These are phyloP conservation scores for Drosophila albomicans DNA, from an alignment of 1,140 invertebrate species.

Conservation along the genomic window DNA sequence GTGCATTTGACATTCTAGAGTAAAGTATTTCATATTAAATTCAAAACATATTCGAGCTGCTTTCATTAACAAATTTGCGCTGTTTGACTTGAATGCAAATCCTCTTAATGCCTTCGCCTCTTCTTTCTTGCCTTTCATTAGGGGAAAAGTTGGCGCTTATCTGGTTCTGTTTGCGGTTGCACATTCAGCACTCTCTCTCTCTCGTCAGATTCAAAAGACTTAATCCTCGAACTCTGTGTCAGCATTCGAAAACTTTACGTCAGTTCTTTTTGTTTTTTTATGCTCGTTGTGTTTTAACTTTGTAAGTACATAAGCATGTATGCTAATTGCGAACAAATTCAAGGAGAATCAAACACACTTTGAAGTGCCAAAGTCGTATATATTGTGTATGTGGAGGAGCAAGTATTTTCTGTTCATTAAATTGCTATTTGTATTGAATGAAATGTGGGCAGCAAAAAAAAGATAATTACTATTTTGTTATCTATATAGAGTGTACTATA, in stretches of 20 bases:
- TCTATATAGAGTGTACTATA: not conserved
- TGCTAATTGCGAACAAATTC: conserved; percentile 11
- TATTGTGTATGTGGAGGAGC: not conserved
- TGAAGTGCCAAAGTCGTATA: not conserved
- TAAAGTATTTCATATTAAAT: too few species aligned
- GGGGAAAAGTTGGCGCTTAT: conserved; percentile 26
- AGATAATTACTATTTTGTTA: not conserved
- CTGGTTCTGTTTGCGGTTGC: conserved; percentile 21
- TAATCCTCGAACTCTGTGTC: conserved; percentile 6
- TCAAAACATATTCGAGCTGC: too few species aligned
- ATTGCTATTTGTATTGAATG: not conserved
- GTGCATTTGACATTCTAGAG: too few species aligned
- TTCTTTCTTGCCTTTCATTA: conserved; percentile 2
- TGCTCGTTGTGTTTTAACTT: conserved; percentile 1
- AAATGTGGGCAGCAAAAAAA: not conserved
- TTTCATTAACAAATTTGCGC: not conserved
- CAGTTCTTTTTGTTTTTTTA: not conserved
- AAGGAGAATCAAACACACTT: conserved; percentile 12
- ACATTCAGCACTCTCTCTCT: conserved; percentile 6
- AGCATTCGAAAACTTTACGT: conserved; percentile 3
- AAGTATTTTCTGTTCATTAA: not conserved
- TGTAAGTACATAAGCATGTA: conserved; percentile 9
- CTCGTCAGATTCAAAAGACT: conserved; percentile 5
- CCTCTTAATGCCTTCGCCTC: not conserved
- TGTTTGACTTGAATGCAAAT: conserved; percentile 14